These are phyloP conservation scores for Cephus rjabovi DNA, from an alignment of 2,888 invertebrate genomes.

Conservation along the genomic window DNA sequence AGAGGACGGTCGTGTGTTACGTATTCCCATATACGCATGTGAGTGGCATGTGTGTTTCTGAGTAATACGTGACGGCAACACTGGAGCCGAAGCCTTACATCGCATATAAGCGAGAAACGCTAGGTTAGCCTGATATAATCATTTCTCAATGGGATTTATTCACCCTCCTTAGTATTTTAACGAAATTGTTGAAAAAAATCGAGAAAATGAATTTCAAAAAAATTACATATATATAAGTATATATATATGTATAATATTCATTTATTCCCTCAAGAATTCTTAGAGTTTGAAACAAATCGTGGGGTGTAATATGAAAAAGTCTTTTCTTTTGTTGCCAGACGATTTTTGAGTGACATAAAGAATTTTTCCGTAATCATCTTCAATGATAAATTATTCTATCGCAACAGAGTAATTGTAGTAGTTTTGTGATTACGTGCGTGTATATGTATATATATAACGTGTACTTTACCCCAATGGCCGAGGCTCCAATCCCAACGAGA, in stretches of 20 bases:
- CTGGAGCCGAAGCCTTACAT: slow-evolving; percentile 26
- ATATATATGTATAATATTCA: not conserved
- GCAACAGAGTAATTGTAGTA: not conserved
- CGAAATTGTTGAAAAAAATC: not conserved
- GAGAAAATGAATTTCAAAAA: not conserved
- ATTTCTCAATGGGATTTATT: not conserved
- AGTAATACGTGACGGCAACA: slow-evolving; percentile 12
- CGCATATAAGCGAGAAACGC: slow-evolving; percentile 12
- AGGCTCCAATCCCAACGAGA: slow-evolving; percentile 24
- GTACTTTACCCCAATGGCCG: slow-evolving; percentile 30
- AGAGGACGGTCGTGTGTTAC: not conserved
- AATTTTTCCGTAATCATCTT: not conserved
- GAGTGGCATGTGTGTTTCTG: not conserved
- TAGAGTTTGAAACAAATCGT: not conserved
- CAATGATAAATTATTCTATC: not conserved
- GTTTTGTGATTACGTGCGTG: not conserved
- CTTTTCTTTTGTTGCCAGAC: not conserved
- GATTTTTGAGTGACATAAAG: not conserved
- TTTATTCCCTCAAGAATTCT: not conserved
- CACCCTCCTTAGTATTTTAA: not conserved
- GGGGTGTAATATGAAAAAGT: not conserved
- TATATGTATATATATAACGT: slow-evolving; percentile 8
- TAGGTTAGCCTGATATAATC: not conserved
- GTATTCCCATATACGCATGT: not conserved
- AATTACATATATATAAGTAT: not conserved